A percentile compares a stretch with the other conserved stretches of the same genome.
Evolutionary conservation across 2,888 invertebrate genomes (phyloP).

Genomic region (Opisthograptis luteolata): DNA sequence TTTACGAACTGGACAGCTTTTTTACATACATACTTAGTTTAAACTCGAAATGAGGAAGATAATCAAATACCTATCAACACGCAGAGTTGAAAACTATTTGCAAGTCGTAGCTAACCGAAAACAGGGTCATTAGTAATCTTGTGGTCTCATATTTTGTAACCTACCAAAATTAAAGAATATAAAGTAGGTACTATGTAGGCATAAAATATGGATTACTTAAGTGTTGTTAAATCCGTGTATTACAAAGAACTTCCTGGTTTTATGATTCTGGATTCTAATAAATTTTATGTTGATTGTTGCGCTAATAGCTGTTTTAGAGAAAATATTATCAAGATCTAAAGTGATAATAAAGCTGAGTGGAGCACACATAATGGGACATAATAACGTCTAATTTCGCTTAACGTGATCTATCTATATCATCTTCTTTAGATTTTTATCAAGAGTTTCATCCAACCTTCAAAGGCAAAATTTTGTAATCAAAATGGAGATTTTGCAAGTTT

Average conservation of each 20-base stretch:
- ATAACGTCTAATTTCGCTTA: neutral
- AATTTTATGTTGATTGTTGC: conserved; percentile 36
- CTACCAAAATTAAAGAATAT: no score
- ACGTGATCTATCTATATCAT: neutral
- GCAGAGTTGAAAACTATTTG: no score
- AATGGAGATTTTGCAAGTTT: no score
- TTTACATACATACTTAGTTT: no score
- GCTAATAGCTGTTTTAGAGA: conserved; percentile 30
- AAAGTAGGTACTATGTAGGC: no score
- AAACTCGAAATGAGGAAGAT: neutral
- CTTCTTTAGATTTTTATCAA: neutral
- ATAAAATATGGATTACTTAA: no score
- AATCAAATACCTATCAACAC: neutral
- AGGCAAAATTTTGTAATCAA: no score
- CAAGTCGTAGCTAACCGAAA: neutral
- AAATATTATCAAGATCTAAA: neutral
- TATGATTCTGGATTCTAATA: conserved; percentile 35
- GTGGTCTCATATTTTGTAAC: neutral
- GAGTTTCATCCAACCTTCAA: no score
- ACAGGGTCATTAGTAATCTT: neutral
- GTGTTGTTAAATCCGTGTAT: neutral
- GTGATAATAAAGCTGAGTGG: neutral
- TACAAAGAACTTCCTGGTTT: conserved; percentile 6
- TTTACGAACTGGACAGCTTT: no score
- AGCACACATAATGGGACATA: neutral